Percentiles rank a stretch among this genome's conserved stretches.
Conservation (phyloP, 2,888 invertebrate genomes). For the Pseudolycoriella hygida region DNA sequence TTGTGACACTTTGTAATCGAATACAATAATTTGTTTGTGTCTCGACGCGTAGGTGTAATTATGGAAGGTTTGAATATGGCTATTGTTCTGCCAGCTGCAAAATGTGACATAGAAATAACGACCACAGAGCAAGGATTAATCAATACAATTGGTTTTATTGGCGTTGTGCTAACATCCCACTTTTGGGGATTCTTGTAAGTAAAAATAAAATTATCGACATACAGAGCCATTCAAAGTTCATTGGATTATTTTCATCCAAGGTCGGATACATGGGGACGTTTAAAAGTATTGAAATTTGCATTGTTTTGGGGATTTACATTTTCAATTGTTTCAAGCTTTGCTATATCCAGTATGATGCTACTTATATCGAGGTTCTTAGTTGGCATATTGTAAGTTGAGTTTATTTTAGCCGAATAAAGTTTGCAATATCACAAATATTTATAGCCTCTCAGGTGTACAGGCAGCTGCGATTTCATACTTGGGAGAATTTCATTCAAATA, state of each 20-base stretch:
- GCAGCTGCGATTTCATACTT: conserved; percentile 40
- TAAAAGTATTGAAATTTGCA: conserved; percentile 35
- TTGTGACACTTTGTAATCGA: too few relatives aligned
- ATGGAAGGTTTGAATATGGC: conserved; percentile 47
- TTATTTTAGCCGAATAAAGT: too few relatives aligned
- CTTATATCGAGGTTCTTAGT: conserved; percentile 42
- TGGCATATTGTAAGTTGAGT: conserved; percentile 29
- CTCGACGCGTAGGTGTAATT: conserved; percentile 33
- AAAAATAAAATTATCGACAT: too few relatives aligned
- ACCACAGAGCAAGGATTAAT: conserved; percentile 41
- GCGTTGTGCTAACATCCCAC: conserved; percentile 55
- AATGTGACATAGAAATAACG: conserved; percentile 47
- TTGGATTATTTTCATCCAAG: too few relatives aligned
- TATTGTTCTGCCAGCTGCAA: conserved; percentile 45
- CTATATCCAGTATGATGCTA: conserved; percentile 38
- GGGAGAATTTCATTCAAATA: conserved; percentile 37
- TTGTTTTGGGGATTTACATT: conserved; percentile 34
- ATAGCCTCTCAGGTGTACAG: conserved; percentile 24
- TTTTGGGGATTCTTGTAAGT: conserved; percentile 50
- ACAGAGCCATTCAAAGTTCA: too few relatives aligned
- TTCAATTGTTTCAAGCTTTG: conserved; percentile 38
- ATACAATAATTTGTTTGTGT: too few relatives aligned
- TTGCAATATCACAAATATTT: too few relatives aligned
- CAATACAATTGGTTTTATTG: conserved; percentile 45
- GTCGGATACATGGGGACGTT: conserved; percentile 56